These are phyloP conservation scores for Euspilapteryx auroguttella DNA, from an alignment of 2,888 invertebrate genomes.

Conservation along the genomic window DNA sequence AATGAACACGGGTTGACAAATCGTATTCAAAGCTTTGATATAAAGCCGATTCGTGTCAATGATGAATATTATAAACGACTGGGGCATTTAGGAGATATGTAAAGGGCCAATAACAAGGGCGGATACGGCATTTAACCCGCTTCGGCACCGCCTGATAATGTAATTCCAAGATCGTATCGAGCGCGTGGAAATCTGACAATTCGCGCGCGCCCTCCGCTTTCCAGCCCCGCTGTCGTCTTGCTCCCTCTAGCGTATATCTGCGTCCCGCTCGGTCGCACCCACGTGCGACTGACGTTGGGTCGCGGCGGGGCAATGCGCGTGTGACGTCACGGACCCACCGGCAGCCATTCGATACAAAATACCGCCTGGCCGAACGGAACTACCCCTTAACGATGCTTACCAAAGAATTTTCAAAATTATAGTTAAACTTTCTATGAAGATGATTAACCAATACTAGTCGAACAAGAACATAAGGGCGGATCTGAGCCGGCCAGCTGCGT, in stretches of 20 bases:
- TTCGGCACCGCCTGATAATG: conserved; percentile 25
- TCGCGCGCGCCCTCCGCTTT: conserved; percentile 34
- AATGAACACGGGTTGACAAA: no score
- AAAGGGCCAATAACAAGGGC: no score
- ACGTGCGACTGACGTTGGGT: conserved; percentile 43
- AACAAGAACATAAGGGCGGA: no score
- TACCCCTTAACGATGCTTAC: no score
- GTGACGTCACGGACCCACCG: conserved; percentile 39
- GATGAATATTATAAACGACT: no score
- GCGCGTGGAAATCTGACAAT: conserved; percentile 45
- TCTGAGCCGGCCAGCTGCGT: conserved; percentile 20
- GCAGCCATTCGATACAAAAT: conserved; percentile 12
- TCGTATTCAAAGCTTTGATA: no score
- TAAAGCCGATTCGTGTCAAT: no score
- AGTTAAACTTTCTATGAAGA: no score
- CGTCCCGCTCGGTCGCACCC: conserved; percentile 37
- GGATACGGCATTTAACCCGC: conserved; percentile 22
- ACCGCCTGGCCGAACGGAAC: conserved; percentile 12
- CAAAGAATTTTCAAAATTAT: conserved; percentile 5
- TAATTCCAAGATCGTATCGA: conserved; percentile 49
- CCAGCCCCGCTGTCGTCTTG: conserved; percentile 11
- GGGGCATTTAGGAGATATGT: no score
- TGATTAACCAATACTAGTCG: no score
- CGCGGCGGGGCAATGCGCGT: conserved; percentile 10
- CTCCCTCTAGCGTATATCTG: no score